phyloP scores from a whole-genome alignment of 1,140 invertebrate species.

The Ceratina japonica region DNA sequence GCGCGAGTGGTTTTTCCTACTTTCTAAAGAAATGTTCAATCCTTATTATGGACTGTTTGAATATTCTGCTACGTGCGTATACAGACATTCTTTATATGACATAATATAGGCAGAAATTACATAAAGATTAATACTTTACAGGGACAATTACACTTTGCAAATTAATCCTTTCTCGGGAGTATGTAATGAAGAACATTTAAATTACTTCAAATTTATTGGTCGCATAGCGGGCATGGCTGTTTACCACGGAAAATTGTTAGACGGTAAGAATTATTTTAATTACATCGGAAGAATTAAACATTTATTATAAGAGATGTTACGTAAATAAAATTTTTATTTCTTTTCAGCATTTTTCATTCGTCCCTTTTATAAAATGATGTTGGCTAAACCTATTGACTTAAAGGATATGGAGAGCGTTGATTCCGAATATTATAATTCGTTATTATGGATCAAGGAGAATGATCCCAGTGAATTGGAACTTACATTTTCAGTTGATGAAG shows the following conservation, averaged over 20 bases:
- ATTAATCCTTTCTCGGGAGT: conserved; percentile 98
- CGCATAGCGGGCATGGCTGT: conserved; percentile 99
- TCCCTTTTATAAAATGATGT: conserved; percentile 99
- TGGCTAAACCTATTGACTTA: conserved; percentile 94
- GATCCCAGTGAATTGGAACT: conserved; percentile 96
- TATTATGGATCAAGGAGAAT: conserved; percentile 98
- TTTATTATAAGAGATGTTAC: not conserved
- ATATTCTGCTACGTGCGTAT: conserved; percentile 92
- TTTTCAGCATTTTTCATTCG: conserved; percentile 97
- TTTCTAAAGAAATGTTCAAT: conserved; percentile 99
- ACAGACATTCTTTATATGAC: conserved; percentile 11
- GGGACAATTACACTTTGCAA: conserved; percentile 99
- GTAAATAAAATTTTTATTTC: not conserved
- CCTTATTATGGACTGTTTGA: conserved; percentile 99
- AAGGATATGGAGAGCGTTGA: conserved; percentile 99
- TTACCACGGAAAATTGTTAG: conserved; percentile 98
- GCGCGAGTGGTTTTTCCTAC: conserved; percentile 98
- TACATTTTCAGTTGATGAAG: conserved; percentile 97
- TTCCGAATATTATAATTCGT: conserved; percentile 98
- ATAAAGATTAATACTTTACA: conserved; percentile 75
- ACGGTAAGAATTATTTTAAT: conserved; percentile 83
- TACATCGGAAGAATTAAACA: not conserved
- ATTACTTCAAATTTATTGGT: conserved; percentile 99
- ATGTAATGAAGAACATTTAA: conserved; percentile 98
- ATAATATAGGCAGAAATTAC: conserved; percentile 12